phyloP scores from a whole-genome alignment of 2,113 vertebrate genomes.

The Oryzias melastigma region DNA sequence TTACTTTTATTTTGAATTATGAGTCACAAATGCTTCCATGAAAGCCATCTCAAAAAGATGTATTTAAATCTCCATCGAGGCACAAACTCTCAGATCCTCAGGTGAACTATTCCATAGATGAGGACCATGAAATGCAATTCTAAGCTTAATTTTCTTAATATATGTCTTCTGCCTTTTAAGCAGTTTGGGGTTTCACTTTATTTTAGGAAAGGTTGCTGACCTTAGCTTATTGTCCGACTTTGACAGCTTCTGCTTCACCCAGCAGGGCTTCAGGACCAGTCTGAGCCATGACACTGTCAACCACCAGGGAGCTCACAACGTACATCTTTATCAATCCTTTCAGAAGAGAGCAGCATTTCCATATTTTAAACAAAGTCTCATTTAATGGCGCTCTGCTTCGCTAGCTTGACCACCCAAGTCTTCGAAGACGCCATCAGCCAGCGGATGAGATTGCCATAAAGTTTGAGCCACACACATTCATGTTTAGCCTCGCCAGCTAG shows the following conservation, averaged over 20 bases:
- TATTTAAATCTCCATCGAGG: no score
- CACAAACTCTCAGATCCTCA: no score
- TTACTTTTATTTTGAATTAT: no score
- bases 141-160: no score
- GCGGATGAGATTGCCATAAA: constrained; percentile 54
- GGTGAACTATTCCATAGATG: no score
- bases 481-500: constrained; percentile 8
- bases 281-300: constrained; percentile 7
- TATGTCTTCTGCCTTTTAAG: no score
- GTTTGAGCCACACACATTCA: constrained; percentile 28
- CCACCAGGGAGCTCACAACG: constrained; percentile 10
- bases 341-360: constrained; percentile 2
- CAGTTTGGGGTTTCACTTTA: no score
- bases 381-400: constrained; percentile 30
- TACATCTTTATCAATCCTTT: constrained; percentile 30
- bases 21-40: no score
- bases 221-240: neutral
- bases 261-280: constrained; percentile 7
- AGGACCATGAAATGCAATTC: no score
- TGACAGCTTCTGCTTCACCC: neutral
- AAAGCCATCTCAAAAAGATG: no score
- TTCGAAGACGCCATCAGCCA: constrained; percentile 30
- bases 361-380: constrained; percentile 33
- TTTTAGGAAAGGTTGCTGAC: neutral
- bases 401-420: constrained; percentile 27